A percentile compares a stretch with the other conserved stretches of the same genome.
Conservation (phyloP, 2,888 invertebrate genomes). For the Orchesellides sinensis region DNA sequence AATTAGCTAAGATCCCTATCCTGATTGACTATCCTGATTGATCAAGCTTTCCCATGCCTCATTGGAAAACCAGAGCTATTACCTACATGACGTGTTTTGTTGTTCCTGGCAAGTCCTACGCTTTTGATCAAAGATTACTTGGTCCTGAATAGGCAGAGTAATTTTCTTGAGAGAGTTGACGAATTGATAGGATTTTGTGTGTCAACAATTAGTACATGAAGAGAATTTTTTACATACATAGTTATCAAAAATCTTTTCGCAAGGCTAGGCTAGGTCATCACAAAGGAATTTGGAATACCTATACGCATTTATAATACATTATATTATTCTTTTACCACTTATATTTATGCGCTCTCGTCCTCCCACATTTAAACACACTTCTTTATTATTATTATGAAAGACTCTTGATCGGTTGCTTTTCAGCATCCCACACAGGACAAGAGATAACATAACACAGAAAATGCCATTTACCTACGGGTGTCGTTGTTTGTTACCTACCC, state of each 20-base stretch:
- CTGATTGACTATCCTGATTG: too few relatives aligned
- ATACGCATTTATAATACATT: too few relatives aligned
- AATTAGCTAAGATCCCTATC: too few relatives aligned
- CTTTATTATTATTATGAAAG: slow-evolving; percentile 48
- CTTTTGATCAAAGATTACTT: too few relatives aligned
- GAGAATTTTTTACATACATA: background rate
- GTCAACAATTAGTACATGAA: slow-evolving; percentile 42
- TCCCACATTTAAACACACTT: slow-evolving; percentile 48
- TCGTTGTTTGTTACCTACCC: slow-evolving; percentile 29
- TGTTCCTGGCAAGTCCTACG: too few relatives aligned
- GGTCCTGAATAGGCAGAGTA: too few relatives aligned
- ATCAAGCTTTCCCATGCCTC: background rate
- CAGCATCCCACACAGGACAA: slow-evolving; percentile 56
- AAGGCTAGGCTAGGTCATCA: slow-evolving; percentile 44
- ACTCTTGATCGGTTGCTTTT: slow-evolving; percentile 63
- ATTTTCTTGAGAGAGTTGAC: slow-evolving; percentile 21
- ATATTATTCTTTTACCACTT: slow-evolving; percentile 20
- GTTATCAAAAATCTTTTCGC: background rate
- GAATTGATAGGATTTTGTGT: slow-evolving; percentile 34
- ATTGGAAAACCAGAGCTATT: background rate
- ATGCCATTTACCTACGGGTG: slow-evolving; percentile 37
- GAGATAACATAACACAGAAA: slow-evolving; percentile 6
- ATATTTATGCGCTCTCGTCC: slow-evolving; percentile 56
- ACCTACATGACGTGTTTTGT: too few relatives aligned
- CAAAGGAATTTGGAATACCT: slow-evolving; percentile 29